Conservation (phyloP, 2,888 invertebrate genomes). For the Xiphydria camelus region DNA sequence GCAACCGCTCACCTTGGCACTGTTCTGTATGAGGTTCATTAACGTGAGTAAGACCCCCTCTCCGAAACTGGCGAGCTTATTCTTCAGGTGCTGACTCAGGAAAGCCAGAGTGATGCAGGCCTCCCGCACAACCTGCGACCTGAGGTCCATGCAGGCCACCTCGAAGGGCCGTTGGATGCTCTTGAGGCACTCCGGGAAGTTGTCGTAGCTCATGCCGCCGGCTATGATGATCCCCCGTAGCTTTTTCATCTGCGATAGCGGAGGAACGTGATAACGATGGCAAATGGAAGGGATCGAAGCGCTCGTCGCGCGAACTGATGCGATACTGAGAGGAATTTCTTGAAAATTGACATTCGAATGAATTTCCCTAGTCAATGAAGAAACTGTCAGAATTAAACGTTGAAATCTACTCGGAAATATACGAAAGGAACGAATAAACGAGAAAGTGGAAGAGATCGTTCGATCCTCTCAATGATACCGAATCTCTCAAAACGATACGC, state of each 20-base stretch:
- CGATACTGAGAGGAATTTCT: too few relatives aligned
- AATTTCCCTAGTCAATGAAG: too few relatives aligned
- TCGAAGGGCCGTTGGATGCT: constrained; percentile 81
- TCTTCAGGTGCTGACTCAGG: constrained; percentile 82
- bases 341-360: too few relatives aligned
- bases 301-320: too few relatives aligned
- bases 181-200: constrained; percentile 76
- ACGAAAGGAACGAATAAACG: too few relatives aligned
- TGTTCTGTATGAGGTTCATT: constrained; percentile 91
- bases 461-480: too few relatives aligned
- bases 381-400: too few relatives aligned
- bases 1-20: constrained; percentile 88
- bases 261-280: too few relatives aligned
- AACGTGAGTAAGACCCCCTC: constrained; percentile 81
- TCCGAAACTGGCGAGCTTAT: constrained; percentile 83
- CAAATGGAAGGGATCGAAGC: too few relatives aligned
- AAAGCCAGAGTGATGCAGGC: constrained; percentile 94
- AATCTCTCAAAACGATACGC: too few relatives aligned
- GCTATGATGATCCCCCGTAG: constrained; percentile 81
- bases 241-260: constrained; percentile 77
- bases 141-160: constrained; percentile 80
- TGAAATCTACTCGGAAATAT: too few relatives aligned
- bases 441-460: too few relatives aligned
- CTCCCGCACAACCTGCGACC: constrained; percentile 94
- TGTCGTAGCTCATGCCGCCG: constrained; percentile 73